Conservation (phyloP, 2,797 vertebrate species). For the Emys orbicularis region DNA sequence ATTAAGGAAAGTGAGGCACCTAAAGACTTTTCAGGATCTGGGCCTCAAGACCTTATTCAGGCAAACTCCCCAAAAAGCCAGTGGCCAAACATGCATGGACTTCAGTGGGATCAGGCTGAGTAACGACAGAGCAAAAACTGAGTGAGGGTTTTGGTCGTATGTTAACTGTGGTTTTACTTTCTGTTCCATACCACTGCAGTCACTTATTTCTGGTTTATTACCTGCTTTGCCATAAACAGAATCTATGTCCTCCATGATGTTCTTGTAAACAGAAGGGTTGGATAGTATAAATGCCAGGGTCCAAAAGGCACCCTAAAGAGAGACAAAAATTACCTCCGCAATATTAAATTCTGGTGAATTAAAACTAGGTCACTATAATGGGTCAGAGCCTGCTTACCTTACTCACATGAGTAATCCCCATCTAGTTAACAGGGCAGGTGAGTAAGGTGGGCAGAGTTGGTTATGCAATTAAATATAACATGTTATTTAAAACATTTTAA, state of each 20-base stretch:
- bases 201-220: constrained; percentile 63
- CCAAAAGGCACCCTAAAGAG: constrained; percentile 85
- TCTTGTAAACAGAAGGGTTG: constrained; percentile 75
- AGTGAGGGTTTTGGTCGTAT: neutral
- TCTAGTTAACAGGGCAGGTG: neutral
- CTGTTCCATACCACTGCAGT: neutral
- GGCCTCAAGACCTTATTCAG: neutral
- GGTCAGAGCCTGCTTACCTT: neutral
- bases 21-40: neutral
- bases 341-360: neutral
- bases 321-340: neutral
- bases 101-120: neutral
- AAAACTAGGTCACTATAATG: neutral
- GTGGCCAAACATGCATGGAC: too few species aligned
- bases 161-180: neutral
- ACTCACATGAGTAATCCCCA: neutral
- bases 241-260: constrained; percentile 79
- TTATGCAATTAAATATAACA: neutral
- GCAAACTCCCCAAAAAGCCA: too few species aligned
- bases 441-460: neutral
- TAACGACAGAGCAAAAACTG: neutral
- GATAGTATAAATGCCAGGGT: constrained; percentile 84
- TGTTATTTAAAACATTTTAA: neutral
- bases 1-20: neutral
- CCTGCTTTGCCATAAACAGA: constrained; percentile 83